Evolutionary conservation across 2,113 vertebrate species (phyloP), one percentile per base, ranked within the genome.

Genomic region (Myxocyprinus asiaticus): DNA sequence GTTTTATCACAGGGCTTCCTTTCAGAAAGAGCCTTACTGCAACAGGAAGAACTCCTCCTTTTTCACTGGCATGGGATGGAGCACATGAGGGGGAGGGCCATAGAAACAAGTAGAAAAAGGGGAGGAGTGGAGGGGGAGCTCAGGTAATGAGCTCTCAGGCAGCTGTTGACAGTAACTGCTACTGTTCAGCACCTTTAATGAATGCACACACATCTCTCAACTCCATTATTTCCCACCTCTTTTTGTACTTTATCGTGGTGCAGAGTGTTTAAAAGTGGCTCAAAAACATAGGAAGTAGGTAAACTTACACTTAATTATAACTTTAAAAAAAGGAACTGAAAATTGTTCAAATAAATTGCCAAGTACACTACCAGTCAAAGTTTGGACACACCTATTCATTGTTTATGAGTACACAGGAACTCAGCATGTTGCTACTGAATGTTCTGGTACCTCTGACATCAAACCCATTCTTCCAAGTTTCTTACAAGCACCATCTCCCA

Each of bases 111-210:
- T 33, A 33, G 22, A 33, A 33, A 33, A 33, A 44, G 69, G 64
- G 53, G 6, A 33, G 22, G 22, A 33, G 22, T 33, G 3, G 22
- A 33, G 22, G 7, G 59, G 78, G 78, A 83, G 80, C 55, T 80
- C 85, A 90, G 87, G 88, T 92, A 88, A 92, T 89, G 85, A 90
- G 87, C 86, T 89, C 84, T 84, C 77, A 85, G 85, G 88, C 91
- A 92, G 85, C 88, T 89, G 89, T 87, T 90, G 89, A 92, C 86
- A 90, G 84, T 82, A 59, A 65, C 84, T 85, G 79, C 86, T 86
- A 82, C 87, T 81, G 67, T 88, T 89, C 88, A 87, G 74, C 85
- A 90, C 71, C 77, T 83, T 70, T 56, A 87, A 90, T 90, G 83
- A 89, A 86, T 86, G 67, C 70, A 64, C n/a, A 48, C 73, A 82